Evolutionary conservation across 2,888 invertebrate genomes (phyloP), one percentile per base, ranked within the genome.

Genomic region (Dioctria rufipes): DNA sequence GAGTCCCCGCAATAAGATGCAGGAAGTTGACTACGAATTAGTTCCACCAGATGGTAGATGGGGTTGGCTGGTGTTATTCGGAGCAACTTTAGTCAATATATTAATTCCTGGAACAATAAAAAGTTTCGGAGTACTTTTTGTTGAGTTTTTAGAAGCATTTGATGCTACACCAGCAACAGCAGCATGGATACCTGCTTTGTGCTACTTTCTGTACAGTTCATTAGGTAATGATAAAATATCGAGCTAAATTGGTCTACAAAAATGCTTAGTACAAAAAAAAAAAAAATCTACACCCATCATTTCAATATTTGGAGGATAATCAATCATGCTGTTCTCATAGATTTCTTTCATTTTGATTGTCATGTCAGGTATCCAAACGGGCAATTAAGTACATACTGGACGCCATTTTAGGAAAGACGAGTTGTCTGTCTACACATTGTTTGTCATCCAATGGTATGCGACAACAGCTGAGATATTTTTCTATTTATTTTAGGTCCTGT

Each of bases 171-270:
- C 94, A 0, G 91, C 94, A 0, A 92, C 93, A 6, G 95, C 95
- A 0, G 93, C 95, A 0, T 95, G 95, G 91, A 95, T 96, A 84
- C 95, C 95, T n/a, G 95, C 96, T 0, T 88, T 96, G 5, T 96
- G 96, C 86, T 96, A 96, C 87, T 96, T 96, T 88, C 91, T 96
- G 3, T 96, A 96, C 91, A 96, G 95, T 88, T 96, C 96, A 84
- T 91, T 96, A 86, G 96, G 96, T 95, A 88, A 91, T 90, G 13
- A 86, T 67, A 58, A 65, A 58, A 66, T 66, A 2, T 63, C 54
- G 49, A 11, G 42, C 42, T 66, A 11, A 25, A 71, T 80, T 73
- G 63, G 51, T 73, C 11, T 49, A 46, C 67, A 65, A 25, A 25
- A 25, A 58, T 73, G 49, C 4, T 65, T 69, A 54, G 40, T 73